These are phyloP conservation scores for Larimichthys crocea DNA, from an alignment of 2,113 vertebrate genomes.

Conservation along the genomic window DNA sequence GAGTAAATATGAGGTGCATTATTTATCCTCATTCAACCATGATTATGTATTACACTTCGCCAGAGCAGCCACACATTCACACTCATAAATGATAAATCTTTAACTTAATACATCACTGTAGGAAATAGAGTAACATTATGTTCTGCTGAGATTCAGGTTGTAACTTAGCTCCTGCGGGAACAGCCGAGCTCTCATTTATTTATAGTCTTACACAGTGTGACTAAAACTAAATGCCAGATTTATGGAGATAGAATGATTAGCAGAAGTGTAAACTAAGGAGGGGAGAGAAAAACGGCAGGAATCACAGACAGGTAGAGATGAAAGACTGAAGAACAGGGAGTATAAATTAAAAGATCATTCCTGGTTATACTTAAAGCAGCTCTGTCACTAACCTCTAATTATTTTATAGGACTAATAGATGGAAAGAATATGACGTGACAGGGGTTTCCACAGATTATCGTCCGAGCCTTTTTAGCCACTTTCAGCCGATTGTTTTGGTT, in stretches of 20 bases:
- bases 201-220: background rate
- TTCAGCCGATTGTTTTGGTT: no score
- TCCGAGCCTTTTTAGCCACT: no score
- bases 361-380: no score
- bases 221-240: background rate
- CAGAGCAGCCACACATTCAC: background rate
- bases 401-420: no score
- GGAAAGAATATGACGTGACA: no score
- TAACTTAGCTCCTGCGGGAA: background rate
- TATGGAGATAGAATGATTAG: background rate
- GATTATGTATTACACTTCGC: conserved; percentile 3
- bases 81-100: background rate
- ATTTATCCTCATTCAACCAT: background rate
- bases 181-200: conserved; percentile 1
- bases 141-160: background rate
- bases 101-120: background rate
- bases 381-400: no score
- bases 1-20: background rate
- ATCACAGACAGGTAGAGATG: background rate
- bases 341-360: no score
- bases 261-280: background rate
- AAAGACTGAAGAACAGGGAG: background rate
- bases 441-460: no score
- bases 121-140: background rate
- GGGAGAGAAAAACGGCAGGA: background rate